Evolutionary conservation across 1,140 invertebrate genomes (phyloP).

Genomic region (Hycleus cichorii): DNA sequence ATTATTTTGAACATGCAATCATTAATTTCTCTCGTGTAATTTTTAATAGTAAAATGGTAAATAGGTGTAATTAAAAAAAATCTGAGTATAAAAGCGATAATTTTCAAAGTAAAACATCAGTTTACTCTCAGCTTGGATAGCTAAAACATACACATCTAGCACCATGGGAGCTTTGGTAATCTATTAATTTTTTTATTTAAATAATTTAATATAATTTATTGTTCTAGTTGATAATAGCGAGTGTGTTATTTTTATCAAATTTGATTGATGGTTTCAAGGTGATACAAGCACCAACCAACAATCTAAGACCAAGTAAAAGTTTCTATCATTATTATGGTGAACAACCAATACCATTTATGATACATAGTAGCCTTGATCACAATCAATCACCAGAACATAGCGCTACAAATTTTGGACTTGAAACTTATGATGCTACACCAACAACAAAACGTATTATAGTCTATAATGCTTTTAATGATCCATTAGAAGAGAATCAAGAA

Average conservation of each 20-base stretch:
- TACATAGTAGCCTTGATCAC: too few relatives aligned
- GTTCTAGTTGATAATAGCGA: neutral
- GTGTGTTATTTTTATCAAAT: constrained; percentile 2
- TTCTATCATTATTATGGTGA: too few relatives aligned
- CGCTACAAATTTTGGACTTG: neutral
- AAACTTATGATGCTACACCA: neutral
- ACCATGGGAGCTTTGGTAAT: constrained; percentile 8
- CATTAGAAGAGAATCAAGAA: neutral
- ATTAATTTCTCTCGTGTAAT: too few relatives aligned
- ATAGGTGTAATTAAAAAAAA: too few relatives aligned
- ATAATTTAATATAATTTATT: neutral
- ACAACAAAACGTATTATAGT: neutral
- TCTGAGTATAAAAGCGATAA: too few relatives aligned
- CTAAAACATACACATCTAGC: constrained; percentile 2
- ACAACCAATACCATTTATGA: too few relatives aligned
- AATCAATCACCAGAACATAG: neutral
- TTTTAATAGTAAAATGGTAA: too few relatives aligned
- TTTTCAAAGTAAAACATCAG: neutral
- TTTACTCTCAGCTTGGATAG: constrained; percentile 7
- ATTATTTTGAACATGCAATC: too few relatives aligned
- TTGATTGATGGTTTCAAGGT: neutral
- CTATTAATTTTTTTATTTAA: too few relatives aligned
- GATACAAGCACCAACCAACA: too few relatives aligned
- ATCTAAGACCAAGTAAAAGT: too few relatives aligned
- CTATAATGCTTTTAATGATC: too few relatives aligned